Percentiles rank a stretch among this genome's conserved stretches.
These are phyloP conservation scores for Caranx ignobilis DNA, from an alignment of 2,113 vertebrate species.

Conservation along the genomic window DNA sequence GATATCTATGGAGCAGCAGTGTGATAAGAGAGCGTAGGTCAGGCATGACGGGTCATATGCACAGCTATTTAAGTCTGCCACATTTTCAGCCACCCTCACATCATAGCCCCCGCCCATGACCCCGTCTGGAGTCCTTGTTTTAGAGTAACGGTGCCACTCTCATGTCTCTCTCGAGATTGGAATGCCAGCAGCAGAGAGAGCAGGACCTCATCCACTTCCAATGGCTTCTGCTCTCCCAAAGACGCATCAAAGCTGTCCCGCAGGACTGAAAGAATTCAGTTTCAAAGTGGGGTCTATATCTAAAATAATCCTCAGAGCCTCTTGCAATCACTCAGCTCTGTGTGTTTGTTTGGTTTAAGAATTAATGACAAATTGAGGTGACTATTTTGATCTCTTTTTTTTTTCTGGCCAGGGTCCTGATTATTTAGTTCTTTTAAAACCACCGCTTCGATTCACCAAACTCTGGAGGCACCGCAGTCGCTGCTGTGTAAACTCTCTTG, in stretches of 20 bases:
- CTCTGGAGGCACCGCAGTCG: neutral
- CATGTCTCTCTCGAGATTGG: constrained; percentile 41
- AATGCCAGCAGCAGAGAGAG: constrained; percentile 56
- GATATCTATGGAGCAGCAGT: constrained; percentile 60
- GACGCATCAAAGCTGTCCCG: constrained; percentile 42
- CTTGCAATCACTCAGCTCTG: neutral
- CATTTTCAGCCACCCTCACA: constrained; percentile 55
- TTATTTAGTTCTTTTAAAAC: constrained; percentile 15
- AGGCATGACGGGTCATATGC: constrained; percentile 66
- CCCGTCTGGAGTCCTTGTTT: constrained; percentile 48
- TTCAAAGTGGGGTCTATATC: constrained; percentile 40
- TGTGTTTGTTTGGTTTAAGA: constrained; percentile 20
- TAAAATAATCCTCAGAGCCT: constrained; percentile 44
- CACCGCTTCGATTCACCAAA: neutral
- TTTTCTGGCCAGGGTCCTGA: constrained; percentile 1
- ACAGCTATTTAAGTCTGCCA: constrained; percentile 72
- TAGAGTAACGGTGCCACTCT: constrained; percentile 44
- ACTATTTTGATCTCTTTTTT: constrained; percentile 9
- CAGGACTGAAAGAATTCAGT: constrained; percentile 39
- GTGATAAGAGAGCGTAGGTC: constrained; percentile 68
- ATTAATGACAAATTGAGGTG: neutral
- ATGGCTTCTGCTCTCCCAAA: neutral
- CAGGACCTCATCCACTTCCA: constrained; percentile 40
- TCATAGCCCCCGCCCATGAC: constrained; percentile 23
- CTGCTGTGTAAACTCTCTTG: constrained; percentile 25